Evolutionary conservation across 2,797 vertebrate genomes (phyloP), one percentile per base, ranked within the genome.

Genomic region (Microchirus variegatus): DNA sequence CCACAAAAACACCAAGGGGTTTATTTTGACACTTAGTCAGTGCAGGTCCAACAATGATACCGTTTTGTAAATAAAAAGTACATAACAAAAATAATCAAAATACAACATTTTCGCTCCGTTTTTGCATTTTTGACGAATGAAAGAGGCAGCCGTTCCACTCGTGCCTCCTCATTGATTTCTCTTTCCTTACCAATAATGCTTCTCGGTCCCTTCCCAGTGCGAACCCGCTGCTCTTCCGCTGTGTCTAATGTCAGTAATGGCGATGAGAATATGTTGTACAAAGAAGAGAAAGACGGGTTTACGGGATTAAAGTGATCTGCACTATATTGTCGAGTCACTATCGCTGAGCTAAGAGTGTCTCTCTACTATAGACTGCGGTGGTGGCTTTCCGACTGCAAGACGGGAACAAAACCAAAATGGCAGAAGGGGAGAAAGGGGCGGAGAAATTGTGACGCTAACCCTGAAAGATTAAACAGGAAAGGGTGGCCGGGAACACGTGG

Each of bases 351-450:
- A 77, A 50, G 70, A 68, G 65, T 76, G 72, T 85, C 80, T 87
- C 48, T n/a, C 85, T 81, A 66, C 82, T 71, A 59, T 81, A 90
- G 82, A 78, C 85, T 87, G 89, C 88, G 88, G 70, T 89, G 82
- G 88, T 87, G 90, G 85, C 84, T 92, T 90, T 84, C 85, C 75
- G 84, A 91, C 91, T 87, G 90, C 84, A 87, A 15, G 86, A 92
- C 90, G 87, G 92, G 93, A 94, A 95, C 94, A 94, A 95, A 95
- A 94, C 93, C 94, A 95, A 95, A 93, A 95, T 95, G 94, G 94
- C 94, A 94, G 92, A 87, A 87, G 55, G 75, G 52, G 79, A 81
- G 85, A 83, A 85, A 90, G 86, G 85, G 93, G 91, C 88, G 91
- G 91, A 60, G 81, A 41, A 55, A 45, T 52, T 22, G 76, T 82